Base-by-base conservation (phyloP, 35 echinoderm and acorn worm genomes). In the Chiridota heheva region DNA sequence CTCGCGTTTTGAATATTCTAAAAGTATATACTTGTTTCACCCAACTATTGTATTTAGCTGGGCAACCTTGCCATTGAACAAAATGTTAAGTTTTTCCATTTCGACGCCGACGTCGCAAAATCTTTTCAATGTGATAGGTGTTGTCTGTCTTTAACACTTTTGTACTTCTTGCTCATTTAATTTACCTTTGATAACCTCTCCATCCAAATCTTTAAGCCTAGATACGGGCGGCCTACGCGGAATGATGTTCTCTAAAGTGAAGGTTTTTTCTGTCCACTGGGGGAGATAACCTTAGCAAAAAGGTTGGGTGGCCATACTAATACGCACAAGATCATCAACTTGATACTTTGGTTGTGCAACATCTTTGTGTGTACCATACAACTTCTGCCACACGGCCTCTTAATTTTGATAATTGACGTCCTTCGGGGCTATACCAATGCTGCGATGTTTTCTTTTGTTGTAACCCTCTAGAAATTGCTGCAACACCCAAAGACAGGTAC, bases 41-140 rank as follows among this genome's bases (percentile, higher is more conserved):
- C 92, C 92, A 96, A 42, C 66, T 80, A 48, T 90, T 90, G 33
- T 86, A 96, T 44, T 86, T 82, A 31, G 48, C 20, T 1, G 87
- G 92, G 37, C 87, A 96, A 3, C 92, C 92, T 20, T 44, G 5
- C 89, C 82, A 96, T 35, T 90, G 86, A 24, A 96, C 83, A 49
- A 90, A 90, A 74, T 83, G 87, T 60, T 96, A 66, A 12, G 29
- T 90, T 66, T 47, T 60, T 33, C 83, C 82, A 0, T 72, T 33
- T 27, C 74, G 36, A 32, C 72, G 86, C 12, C 78, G 38, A 5
- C 29, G 60, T 39, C 68, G 67, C 36, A 90, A 4, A 27, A 90
- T 53, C 61, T 90, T 96, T 62, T 96, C 92, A 6, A 96, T 75
- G 29, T 69, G 64, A 5, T 93, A 93, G 15, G 36, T 32, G 40